phyloP scores from a whole-genome alignment of 2,113 vertebrate genomes.

The Colistium nudipinnis region DNA sequence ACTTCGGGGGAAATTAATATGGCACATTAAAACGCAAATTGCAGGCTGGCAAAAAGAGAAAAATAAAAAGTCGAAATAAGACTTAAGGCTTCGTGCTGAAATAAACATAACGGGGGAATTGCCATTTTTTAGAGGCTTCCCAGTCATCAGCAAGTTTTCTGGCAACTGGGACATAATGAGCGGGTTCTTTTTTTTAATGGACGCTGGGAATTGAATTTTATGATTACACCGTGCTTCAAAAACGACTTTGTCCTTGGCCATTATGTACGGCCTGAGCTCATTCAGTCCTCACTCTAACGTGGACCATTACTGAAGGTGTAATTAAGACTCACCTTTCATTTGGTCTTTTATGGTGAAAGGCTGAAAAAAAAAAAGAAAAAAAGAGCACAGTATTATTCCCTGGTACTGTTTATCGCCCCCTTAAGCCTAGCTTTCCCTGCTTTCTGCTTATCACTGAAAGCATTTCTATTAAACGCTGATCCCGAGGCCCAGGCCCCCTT shows the following conservation, averaged over 20 bases:
- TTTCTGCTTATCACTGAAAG: conserved; percentile 46
- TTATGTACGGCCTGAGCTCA: conserved; percentile 65
- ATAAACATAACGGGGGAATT: conserved; percentile 62
- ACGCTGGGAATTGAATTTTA: conserved; percentile 53
- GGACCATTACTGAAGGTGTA: conserved; percentile 54
- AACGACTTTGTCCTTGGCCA: conserved; percentile 51
- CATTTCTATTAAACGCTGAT: conserved; percentile 59
- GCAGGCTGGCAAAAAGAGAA: conserved; percentile 64
- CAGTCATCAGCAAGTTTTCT: conserved; percentile 53
- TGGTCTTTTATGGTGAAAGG: conserved; percentile 53
- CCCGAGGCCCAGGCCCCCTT: conserved; percentile 38
- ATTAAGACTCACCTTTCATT: conserved; percentile 70
- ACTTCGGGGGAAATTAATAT: conserved; percentile 92
- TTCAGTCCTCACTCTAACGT: conserved; percentile 42
- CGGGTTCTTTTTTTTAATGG: conserved; percentile 61
- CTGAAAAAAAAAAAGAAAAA: conserved; percentile 29
- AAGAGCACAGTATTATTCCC: conserved; percentile 33
- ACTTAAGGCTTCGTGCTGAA: conserved; percentile 47
- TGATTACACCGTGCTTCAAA: conserved; percentile 32
- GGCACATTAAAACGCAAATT: conserved; percentile 85
- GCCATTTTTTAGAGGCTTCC: conserved; percentile 44
- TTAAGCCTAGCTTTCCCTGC: conserved; percentile 44
- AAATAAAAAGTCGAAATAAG: conserved; percentile 73
- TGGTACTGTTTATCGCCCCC: conserved; percentile 45
- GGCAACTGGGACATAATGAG: conserved; percentile 48